phyloP scores from a whole-genome alignment of 2,797 vertebrate species.

The Amazona ochrocephala region DNA sequence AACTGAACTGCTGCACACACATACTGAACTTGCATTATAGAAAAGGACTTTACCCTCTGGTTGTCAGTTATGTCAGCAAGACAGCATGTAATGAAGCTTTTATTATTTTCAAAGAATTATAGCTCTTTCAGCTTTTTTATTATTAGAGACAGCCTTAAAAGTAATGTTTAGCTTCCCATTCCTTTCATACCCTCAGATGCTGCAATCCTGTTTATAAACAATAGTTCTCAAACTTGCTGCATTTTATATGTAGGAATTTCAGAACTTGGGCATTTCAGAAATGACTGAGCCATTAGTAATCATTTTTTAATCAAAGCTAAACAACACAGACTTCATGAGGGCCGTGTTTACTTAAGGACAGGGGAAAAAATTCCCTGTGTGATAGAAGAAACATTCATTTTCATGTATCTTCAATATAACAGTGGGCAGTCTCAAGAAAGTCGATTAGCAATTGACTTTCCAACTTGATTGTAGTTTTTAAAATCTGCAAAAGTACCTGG shows the following conservation, averaged over 20 bases:
- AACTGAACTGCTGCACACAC: background rate
- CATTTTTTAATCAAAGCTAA: background rate
- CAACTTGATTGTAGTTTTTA: background rate
- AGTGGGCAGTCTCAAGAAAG: background rate
- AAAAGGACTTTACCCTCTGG: slow-evolving; percentile 32
- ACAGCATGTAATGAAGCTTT: background rate
- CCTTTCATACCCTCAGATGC: background rate
- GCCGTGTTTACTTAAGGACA: background rate
- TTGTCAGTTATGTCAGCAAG: background rate
- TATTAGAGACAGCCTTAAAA: background rate
- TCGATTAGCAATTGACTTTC: background rate
- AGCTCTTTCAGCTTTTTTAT: background rate
- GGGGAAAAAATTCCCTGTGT: fast-evolving
- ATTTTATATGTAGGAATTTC: background rate
- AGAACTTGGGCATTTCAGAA: background rate
- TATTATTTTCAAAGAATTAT: background rate
- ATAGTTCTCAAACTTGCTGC: background rate
- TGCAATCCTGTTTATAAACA: background rate
- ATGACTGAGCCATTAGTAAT: background rate
- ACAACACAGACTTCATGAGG: background rate
- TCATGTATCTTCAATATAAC: background rate
- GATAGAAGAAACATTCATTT: background rate
- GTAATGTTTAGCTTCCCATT: background rate
- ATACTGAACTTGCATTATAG: background rate
- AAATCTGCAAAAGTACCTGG: background rate